A percentile compares a stretch with the other conserved stretches of the same genome.
Evolutionary conservation across 2,888 invertebrate genomes (phyloP).

Genomic region (Formica aserva): DNA sequence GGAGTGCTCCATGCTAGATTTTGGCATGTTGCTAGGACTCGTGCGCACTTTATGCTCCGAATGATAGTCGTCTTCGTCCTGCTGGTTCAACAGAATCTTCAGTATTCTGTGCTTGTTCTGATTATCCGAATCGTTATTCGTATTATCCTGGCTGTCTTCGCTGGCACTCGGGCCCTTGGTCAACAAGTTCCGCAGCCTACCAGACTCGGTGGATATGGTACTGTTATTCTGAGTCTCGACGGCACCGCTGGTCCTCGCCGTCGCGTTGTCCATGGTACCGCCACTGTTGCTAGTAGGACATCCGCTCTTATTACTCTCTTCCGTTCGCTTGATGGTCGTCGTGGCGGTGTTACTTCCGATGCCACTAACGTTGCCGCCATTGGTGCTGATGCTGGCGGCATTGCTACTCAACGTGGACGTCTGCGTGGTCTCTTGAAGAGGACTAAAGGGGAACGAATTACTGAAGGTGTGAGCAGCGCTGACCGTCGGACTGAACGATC

Average conservation of each 20-base stretch:
- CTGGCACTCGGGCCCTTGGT: constrained; percentile 83
- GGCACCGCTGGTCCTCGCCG: constrained; percentile 48
- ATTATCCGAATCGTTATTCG: constrained; percentile 76
- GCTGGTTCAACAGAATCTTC: constrained; percentile 89
- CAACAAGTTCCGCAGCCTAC: constrained; percentile 86
- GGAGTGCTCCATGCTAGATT: constrained; percentile 83
- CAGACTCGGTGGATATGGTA: constrained; percentile 84
- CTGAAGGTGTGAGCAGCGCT: constrained; percentile 86
- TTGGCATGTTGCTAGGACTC: constrained; percentile 79
- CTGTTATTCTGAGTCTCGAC: constrained; percentile 73
- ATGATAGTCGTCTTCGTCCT: constrained; percentile 88
- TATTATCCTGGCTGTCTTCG: constrained; percentile 79
- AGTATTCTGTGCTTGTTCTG: constrained; percentile 87
- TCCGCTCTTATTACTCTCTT: constrained; percentile 74
- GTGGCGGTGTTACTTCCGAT: neutral
- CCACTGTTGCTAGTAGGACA: constrained; percentile 53
- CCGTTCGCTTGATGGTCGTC: constrained; percentile 65
- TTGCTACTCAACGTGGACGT: constrained; percentile 80
- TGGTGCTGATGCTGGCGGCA: constrained; percentile 72
- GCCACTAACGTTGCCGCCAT: constrained; percentile 47
- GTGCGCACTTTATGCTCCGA: constrained; percentile 86
- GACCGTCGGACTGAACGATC: constrained; percentile 85
- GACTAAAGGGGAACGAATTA: constrained; percentile 89
- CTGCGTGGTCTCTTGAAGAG: constrained; percentile 87
- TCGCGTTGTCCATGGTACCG: constrained; percentile 58